Evolutionary conservation across 2,888 invertebrate genomes (phyloP), one percentile per base, ranked within the genome.

Genomic region (Arrhopalites spinosus): DNA sequence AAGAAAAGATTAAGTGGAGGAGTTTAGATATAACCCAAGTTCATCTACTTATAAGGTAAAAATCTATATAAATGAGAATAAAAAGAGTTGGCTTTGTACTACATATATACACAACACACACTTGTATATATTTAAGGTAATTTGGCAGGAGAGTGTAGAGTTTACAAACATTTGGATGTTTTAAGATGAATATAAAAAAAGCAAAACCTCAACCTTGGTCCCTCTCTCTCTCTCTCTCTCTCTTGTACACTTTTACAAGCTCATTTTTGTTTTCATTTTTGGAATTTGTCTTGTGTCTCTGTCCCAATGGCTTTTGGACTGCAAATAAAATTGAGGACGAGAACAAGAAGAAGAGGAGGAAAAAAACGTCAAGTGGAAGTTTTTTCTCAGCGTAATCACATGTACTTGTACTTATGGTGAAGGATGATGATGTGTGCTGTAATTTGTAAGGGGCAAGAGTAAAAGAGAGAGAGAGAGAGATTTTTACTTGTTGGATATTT

Each of bases 11-110:
- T 27, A 11, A 25, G 59, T 2, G 23, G 8, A n/a, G 25, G 5
- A 23, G 59, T 59, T 2, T 59, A 7, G 11, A 3, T n/a, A 23
- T 23, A 23, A n/a, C n/a, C n/a, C n/a, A n/a, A n/a, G n/a, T n/a
- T n/a, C n/a, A 23, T 23, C 23, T 23, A 59, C 59, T 13, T 59
- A 59, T 59, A 59, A 59, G 59, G 59, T 23, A 59, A 59, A 27
- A 15, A 59, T 23, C 59, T 59, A 59, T 23, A 59, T 59, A 59
- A 59, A 59, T 27, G 59, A 59, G 59, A 27, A 27, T 27, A 59
- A 59, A 59, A 59, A 25, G 36, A 36, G 36, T 36, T n/a, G n/a
- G n/a, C n/a, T n/a, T n/a, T n/a, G n/a, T n/a, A n/a, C n/a, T n/a
- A n/a, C n/a, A n/a, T n/a, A n/a, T n/a, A n/a, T 20, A 56, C 20